Evolutionary conservation across 2,888 invertebrate species (phyloP), one percentile per base, ranked within the genome.

Genomic region (Agonopterix heracliana): DNA sequence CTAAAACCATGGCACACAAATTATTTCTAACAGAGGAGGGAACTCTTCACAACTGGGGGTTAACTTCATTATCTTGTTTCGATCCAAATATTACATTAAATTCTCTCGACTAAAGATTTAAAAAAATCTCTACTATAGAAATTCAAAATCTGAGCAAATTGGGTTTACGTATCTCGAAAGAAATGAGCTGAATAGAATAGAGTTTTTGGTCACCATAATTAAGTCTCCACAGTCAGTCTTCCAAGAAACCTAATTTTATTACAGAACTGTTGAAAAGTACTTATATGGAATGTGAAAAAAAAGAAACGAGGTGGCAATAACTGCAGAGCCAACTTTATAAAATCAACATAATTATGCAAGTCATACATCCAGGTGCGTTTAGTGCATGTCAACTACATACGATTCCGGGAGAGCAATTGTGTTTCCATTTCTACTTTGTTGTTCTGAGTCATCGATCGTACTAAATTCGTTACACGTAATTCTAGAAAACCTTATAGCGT

Each of bases 1-100:
- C 81, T 83, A 85, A 78, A 80, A 81, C 62, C 75, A 87, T 88
- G 87, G 86, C 87, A 88, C 87, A 77, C 71, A 84, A 84, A 83
- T 76, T 82, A 83, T 47, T 49, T 75, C 78, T 83, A 84, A 84
- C 78, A 77, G 74, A 85, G 87, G 88, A 87, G 83, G 88, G 88
- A 87, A 78, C 79, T 64, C 68, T 77, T 87, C 88, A 88, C 88
- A 88, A 87, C 86, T 74, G 78, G 79, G 70, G 57, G 71, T 71
- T 64, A 66, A 62, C 59, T 64, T 61, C 69, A 71, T 71, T 66
- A 68, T 66, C 61, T 50, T 64, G 59, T 62, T 74, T 74, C 66
- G 65, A 71, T 76, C 58, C 59, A 64, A 61, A 63, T 54, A 64
- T 61, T 59, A 63, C 60, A 57, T 57, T 57, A 66, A 68, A 63